Base-by-base conservation (phyloP, 2,113 vertebrate species). In the Nycticryphes semicollaris region DNA sequence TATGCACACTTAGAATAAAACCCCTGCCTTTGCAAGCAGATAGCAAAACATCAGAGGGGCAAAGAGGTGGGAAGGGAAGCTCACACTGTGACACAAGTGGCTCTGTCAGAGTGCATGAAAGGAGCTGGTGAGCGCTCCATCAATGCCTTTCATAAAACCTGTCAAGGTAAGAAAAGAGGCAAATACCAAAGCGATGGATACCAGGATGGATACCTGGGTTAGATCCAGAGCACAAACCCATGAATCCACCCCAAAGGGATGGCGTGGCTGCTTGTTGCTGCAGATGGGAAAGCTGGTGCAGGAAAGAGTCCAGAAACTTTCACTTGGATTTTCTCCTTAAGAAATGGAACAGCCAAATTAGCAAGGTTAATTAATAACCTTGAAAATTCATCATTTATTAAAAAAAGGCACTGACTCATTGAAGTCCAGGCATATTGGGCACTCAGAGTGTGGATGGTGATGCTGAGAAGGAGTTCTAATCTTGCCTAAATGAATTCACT, bases 11-110 rank as follows among this genome's bases (percentile, higher is more conserved):
- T 84, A 72, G 79, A 90, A 95, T 70, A 90, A 85, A 94, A 78
- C 9, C 47, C 78, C 73, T 83, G 87, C 74, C 74, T 76, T 89
- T 77, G 56, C 30, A 86, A 90, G 72, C 70, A 83, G 68, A 53
- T 20, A 96, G 84, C 54, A 87, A 86, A 93, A 82, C 53, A 88
- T 77, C 70, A 87, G 64, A 93, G 62, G 37, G 66, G 67, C 86
- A 89, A 85, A 84, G 91, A 78, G 14, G 43, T 53, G 48, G 91
- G 92, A 90, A 89, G 87, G 90, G 27, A 70, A 87, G 76, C 72
- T 92, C 91, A 62, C 35, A 41, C 27, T 76, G 73, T 54, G 95
- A 90, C 63, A 47, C 31, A 64, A 82, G 43, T 7, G 4, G 14
- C 73, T 78, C 57, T 82, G 48, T 50, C 87, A 87, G 37, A 74